A percentile compares a stretch with the other conserved stretches of the same genome.
These are phyloP conservation scores for Vireo altiloquus DNA, from an alignment of 2,113 vertebrate genomes.

Conservation along the genomic window DNA sequence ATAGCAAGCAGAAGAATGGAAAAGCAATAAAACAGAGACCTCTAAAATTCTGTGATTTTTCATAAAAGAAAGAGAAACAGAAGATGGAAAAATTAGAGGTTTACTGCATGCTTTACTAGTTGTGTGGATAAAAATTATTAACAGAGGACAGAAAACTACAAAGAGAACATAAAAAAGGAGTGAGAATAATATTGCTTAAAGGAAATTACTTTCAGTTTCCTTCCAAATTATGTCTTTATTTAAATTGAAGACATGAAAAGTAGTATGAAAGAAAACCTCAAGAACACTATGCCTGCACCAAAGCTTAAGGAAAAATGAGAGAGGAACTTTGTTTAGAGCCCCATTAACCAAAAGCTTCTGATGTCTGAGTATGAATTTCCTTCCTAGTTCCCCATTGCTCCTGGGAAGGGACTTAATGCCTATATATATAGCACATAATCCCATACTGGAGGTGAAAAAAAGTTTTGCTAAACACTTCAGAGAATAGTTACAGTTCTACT, in stretches of 20 bases:
- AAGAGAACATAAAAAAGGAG: background rate
- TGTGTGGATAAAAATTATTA: background rate
- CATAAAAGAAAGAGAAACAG: background rate
- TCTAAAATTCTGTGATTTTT: background rate
- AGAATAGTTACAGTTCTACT: background rate
- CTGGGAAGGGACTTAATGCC: background rate
- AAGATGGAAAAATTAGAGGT: background rate
- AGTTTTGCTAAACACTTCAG: background rate
- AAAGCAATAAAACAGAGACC: background rate
- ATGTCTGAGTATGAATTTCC: background rate
- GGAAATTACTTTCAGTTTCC: background rate
- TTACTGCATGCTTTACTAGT: background rate
- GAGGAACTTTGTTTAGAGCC: background rate
- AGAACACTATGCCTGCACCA: background rate
- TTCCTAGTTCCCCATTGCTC: background rate
- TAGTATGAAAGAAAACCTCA: background rate
- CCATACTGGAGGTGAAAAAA: background rate
- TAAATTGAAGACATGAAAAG: background rate
- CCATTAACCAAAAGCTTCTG: background rate
- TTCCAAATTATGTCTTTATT: background rate
- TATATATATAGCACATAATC: background rate
- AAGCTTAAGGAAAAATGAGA: background rate
- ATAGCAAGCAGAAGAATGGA: background rate
- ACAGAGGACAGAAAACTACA: background rate
- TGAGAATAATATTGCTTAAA: background rate